Percentiles rank a stretch among this genome's conserved stretches.
These are phyloP conservation scores for Saxidomus purpurata DNA, from an alignment of 1,140 invertebrate genomes.

Conservation along the genomic window DNA sequence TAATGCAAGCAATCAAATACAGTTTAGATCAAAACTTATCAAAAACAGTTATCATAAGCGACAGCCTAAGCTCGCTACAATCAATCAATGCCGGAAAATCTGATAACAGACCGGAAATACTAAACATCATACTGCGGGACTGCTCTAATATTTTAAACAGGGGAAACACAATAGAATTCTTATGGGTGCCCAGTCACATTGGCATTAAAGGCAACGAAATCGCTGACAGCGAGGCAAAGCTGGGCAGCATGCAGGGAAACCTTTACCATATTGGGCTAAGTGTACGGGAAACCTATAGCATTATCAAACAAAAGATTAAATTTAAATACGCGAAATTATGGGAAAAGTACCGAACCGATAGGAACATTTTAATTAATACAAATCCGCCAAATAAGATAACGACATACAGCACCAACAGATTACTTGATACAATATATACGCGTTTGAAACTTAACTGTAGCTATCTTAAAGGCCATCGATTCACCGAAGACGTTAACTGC, in stretches of 20 bases:
- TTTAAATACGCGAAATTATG: not conserved
- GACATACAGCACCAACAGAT: not conserved
- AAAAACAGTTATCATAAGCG: not conserved
- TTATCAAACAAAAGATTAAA: not conserved
- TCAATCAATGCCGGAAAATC: not conserved
- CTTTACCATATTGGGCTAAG: not conserved
- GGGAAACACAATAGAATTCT: too few relatives aligned
- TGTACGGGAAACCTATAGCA: not conserved
- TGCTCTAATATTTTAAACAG: too few relatives aligned
- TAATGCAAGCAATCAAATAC: not conserved
- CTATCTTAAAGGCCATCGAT: too few relatives aligned
- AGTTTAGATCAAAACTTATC: not conserved
- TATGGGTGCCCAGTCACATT: too few relatives aligned
- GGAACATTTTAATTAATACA: too few relatives aligned
- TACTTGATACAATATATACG: not conserved
- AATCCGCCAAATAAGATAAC: not conserved
- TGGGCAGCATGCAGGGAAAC: not conserved
- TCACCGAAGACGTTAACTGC: too few relatives aligned
- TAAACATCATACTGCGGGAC: too few relatives aligned
- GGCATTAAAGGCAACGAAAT: not conserved
- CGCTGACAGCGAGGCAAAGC: not conserved
- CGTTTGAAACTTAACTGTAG: not conserved
- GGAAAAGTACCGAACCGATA: not conserved
- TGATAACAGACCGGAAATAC: too few relatives aligned
- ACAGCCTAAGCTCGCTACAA: not conserved